These are phyloP conservation scores for Addax nasomaculatus DNA, from an alignment of 2,113 vertebrate species.

Conservation along the genomic window DNA sequence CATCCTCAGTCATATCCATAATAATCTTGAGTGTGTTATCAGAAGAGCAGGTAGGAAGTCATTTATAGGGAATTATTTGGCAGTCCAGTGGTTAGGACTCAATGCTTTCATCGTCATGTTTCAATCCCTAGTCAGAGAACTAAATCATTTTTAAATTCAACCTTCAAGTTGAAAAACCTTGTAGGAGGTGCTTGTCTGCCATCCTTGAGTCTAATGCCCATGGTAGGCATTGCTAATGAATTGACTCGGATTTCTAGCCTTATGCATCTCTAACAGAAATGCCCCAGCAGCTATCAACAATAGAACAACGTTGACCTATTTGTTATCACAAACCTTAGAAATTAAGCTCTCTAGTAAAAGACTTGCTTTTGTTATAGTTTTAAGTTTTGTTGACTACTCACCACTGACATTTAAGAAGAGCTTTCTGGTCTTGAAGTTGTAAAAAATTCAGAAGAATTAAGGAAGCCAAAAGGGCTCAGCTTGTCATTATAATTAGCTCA, in stretches of 20 bases:
- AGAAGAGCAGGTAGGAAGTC: not conserved
- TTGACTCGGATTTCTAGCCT: not conserved
- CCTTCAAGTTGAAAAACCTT: not conserved
- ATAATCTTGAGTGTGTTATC: not conserved
- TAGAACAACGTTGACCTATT: not conserved
- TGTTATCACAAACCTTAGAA: not conserved
- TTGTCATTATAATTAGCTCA: not conserved
- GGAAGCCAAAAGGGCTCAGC: not conserved
- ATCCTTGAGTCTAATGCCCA: not conserved
- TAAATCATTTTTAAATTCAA: not conserved
- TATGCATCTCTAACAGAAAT: not conserved
- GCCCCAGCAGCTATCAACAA: not conserved
- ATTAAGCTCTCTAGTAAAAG: not conserved
- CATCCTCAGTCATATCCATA: not conserved
- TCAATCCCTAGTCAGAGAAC: not conserved
- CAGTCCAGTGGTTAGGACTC: not conserved
- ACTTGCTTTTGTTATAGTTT: not conserved
- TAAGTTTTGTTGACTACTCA: not conserved
- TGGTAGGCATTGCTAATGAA: not conserved
- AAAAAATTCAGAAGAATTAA: not conserved
- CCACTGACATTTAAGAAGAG: not conserved
- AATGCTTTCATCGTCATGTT: not conserved
- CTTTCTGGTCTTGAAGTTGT: not conserved
- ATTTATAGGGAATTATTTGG: not conserved
- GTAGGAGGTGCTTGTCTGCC: not conserved